These are phyloP conservation scores for Kryptolebias marmoratus DNA, from an alignment of 2,113 vertebrate genomes.

Conservation along the genomic window DNA sequence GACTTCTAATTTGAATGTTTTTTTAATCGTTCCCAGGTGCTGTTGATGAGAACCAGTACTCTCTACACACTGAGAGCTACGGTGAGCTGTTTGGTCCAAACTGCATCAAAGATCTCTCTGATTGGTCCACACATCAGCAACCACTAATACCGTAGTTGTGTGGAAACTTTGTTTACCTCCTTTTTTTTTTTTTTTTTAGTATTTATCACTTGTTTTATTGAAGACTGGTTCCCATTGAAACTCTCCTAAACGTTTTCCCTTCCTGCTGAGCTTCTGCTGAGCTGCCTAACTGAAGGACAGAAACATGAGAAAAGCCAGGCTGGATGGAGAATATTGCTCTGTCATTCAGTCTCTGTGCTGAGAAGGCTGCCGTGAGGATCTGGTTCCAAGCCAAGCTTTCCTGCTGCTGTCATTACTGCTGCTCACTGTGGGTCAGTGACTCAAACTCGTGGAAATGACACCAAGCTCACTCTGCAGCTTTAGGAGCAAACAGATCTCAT, in stretches of 20 bases:
- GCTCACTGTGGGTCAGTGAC: slow-evolving; percentile 47
- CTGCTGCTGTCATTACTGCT: slow-evolving; percentile 38
- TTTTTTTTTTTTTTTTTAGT: neutral
- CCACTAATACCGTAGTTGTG: slow-evolving; percentile 36
- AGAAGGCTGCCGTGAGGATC: slow-evolving; percentile 59
- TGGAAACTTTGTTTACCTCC: neutral
- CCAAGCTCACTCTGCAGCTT: slow-evolving; percentile 42
- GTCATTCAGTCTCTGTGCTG: slow-evolving; percentile 52
- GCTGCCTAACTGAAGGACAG: slow-evolving; percentile 28
- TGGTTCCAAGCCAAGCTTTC: slow-evolving; percentile 74
- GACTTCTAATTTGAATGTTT: neutral
- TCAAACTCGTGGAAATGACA: slow-evolving; percentile 44
- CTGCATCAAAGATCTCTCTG: slow-evolving; percentile 63
- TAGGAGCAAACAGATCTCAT: slow-evolving; percentile 44
- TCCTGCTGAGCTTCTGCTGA: slow-evolving; percentile 42
- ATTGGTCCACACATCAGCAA: slow-evolving; percentile 64
- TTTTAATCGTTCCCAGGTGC: slow-evolving; percentile 50
- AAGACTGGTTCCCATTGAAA: neutral
- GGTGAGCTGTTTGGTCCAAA: slow-evolving; percentile 56
- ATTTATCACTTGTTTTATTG: neutral
- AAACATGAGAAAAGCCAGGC: slow-evolving; percentile 21
- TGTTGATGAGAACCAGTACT: slow-evolving; percentile 50
- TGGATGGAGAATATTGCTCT: slow-evolving; percentile 20
- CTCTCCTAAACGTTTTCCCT: neutral
- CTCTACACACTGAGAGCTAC: slow-evolving; percentile 58